Evolutionary conservation across 2,888 invertebrate genomes (phyloP).

Genomic region (Tenthredo scrophulariae): DNA sequence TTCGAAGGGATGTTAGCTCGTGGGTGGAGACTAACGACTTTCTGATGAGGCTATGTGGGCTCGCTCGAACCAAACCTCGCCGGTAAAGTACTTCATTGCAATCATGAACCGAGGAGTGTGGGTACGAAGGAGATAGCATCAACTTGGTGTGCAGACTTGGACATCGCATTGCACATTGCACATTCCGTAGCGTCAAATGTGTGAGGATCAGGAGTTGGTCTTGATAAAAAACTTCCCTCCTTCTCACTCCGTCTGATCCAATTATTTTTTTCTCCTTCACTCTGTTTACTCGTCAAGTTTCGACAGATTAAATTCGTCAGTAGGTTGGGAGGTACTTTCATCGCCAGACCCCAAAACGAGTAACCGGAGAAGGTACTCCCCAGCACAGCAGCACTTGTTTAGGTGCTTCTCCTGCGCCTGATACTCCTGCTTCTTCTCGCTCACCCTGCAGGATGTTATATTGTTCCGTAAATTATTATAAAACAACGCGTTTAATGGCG

Average conservation of each 20-base stretch:
- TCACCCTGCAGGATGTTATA: constrained; percentile 61
- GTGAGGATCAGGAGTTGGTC: not conserved
- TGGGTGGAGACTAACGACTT: constrained; percentile 74
- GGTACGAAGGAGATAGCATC: not conserved
- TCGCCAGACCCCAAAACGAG: not conserved
- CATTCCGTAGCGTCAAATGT: not conserved
- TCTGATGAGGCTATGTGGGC: constrained; percentile 74
- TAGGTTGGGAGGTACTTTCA: not conserved
- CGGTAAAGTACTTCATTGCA: not conserved
- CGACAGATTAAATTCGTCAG: constrained; percentile 1
- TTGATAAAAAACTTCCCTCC: not conserved
- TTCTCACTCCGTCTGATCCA: not conserved
- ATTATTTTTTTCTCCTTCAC: not conserved
- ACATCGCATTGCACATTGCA: not conserved
- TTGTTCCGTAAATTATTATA: constrained; percentile 76
- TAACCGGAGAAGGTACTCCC: constrained; percentile 42
- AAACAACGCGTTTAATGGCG: constrained; percentile 78
- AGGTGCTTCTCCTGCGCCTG: constrained; percentile 36
- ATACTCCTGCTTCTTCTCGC: constrained; percentile 53
- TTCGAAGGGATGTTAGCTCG: constrained; percentile 54
- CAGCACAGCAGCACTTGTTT: constrained; percentile 34
- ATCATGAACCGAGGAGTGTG: not conserved
- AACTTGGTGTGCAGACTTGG: not conserved
- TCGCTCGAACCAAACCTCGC: constrained; percentile 54
- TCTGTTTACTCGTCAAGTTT: constrained; percentile 17